Evolutionary conservation across 2,888 invertebrate genomes (phyloP).

Genomic region (Amphipyra tragopoginis): DNA sequence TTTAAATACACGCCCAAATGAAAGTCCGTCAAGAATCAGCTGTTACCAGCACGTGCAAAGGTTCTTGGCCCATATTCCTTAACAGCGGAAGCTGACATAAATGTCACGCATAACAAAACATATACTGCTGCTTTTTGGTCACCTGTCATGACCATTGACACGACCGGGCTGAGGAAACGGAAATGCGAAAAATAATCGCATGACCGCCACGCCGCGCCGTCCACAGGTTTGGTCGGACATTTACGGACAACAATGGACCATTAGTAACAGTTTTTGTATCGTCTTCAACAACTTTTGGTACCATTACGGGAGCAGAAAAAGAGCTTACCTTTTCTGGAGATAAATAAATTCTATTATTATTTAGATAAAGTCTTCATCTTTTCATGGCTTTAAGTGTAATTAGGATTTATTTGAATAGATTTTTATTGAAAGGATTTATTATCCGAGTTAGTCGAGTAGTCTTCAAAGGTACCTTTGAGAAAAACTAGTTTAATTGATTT

Average conservation of each 20-base stretch:
- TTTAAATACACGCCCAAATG: no score
- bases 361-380: neutral
- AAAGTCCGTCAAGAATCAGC: neutral
- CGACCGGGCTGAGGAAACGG: constrained; percentile 49
- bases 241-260: constrained; percentile 59
- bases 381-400: constrained; percentile 5
- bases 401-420: constrained; percentile 9
- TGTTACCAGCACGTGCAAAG: constrained; percentile 12
- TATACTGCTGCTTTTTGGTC: constrained; percentile 13
- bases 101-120: constrained; percentile 61
- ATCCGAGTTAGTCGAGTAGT: no score
- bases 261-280: constrained; percentile 48
- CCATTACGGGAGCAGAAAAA: constrained; percentile 10
- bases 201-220: constrained; percentile 8
- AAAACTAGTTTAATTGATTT: no score
- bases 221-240: constrained; percentile 42
- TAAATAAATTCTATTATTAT: neutral
- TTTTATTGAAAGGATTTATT: constrained; percentile 7
- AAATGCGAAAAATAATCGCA: constrained; percentile 57
- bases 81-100: constrained; percentile 69
- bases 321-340: neutral
- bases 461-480: no score
- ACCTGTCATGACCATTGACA: constrained; percentile 38
- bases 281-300: constrained; percentile 8
- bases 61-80: constrained; percentile 69